phyloP scores from a whole-genome alignment of 53 echinoderm and acorn worm genomes.

The Pentamera pediparva region DNA sequence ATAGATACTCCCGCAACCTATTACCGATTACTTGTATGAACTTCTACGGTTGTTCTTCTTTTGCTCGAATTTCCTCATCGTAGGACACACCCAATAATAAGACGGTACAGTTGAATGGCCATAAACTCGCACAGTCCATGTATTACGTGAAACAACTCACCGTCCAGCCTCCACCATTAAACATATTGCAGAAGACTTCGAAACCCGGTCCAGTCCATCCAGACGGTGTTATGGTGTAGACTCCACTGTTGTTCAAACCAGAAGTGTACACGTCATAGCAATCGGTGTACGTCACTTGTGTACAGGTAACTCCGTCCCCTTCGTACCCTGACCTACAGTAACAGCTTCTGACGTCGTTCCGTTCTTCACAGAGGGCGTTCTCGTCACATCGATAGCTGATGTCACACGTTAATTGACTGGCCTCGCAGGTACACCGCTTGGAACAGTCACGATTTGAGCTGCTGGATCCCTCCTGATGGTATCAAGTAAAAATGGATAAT shows the following conservation, averaged over 20 bases:
- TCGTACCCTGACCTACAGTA: neutral
- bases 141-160: neutral
- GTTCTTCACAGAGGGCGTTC: neutral
- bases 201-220: constrained; percentile 6
- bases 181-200: constrained; percentile 21
- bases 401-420: neutral
- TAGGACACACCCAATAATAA: no score
- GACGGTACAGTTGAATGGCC: no score
- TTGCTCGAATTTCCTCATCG: no score
- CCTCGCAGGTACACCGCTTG: neutral
- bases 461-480: neutral
- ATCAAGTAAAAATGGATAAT: neutral
- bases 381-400: neutral
- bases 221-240: constrained; percentile 17
- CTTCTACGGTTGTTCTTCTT: no score
- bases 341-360: neutral
- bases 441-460: neutral
- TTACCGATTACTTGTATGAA: no score
- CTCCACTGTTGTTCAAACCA: neutral
- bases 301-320: neutral
- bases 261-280: neutral
- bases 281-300: neutral
- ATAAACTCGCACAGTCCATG: no score
- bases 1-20: no score
- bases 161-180: constrained; percentile 20